Percentiles rank a stretch among this genome's conserved stretches.
phyloP scores from a whole-genome alignment of 2,113 vertebrate genomes.

The Cephalopterus ornatus region DNA sequence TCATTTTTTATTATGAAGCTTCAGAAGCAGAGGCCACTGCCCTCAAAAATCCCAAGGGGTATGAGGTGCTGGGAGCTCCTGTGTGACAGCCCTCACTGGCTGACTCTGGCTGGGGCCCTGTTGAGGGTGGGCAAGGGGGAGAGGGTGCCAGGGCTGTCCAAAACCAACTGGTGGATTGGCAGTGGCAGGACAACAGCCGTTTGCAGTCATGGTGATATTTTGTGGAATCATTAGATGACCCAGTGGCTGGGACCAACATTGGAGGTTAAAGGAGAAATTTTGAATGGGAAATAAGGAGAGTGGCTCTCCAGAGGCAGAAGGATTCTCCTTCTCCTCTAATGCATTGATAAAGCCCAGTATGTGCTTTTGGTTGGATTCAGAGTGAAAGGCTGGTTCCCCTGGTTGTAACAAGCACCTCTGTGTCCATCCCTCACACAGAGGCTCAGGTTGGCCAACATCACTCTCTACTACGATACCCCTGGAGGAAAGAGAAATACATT shows the following conservation, averaged over 20 bases:
- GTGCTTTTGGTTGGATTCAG: background rate
- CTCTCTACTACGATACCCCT: fast-evolving
- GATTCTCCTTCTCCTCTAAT: background rate
- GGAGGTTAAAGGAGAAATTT: background rate
- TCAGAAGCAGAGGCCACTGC: background rate
- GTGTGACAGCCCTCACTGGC: background rate
- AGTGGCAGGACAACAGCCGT: background rate
- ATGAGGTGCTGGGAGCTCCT: background rate
- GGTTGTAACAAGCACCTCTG: background rate
- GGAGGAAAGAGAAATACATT: background rate
- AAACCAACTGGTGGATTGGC: fast-evolving
- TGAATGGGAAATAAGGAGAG: background rate
- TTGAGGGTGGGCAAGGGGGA: background rate
- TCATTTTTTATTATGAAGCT: background rate
- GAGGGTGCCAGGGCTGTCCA: background rate
- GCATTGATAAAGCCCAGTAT: fast-evolving
- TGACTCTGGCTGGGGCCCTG: background rate
- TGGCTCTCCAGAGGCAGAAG: background rate
- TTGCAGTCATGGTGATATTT: fast-evolving
- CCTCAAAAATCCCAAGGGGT: background rate
- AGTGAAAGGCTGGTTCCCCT: background rate
- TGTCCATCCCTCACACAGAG: fast-evolving
- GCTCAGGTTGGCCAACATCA: background rate
- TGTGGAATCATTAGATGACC: background rate
- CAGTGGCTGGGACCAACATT: background rate